Evolutionary conservation across 2,888 invertebrate species (phyloP).

Genomic region (Hypolimnas misippus): DNA sequence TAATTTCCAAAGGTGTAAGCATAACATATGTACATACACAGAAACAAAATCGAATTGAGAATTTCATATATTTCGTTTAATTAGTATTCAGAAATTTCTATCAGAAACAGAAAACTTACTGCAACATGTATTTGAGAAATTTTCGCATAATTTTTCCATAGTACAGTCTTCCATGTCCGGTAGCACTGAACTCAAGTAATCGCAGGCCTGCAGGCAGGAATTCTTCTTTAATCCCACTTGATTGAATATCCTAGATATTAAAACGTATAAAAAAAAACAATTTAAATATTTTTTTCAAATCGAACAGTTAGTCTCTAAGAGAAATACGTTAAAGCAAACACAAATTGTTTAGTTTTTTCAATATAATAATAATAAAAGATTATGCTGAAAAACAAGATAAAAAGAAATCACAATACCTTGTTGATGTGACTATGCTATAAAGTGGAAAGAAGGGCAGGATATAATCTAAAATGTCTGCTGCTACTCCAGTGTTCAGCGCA

Average conservation of each 20-base stretch:
- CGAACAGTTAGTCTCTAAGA: no score
- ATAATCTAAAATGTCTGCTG: constrained; percentile 85
- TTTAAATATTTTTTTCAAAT: no score
- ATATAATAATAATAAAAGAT: no score
- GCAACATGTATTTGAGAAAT: constrained; percentile 55
- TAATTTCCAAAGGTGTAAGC: no score
- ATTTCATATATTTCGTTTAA: no score
- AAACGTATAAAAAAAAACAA: no score
- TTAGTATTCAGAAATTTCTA: no score
- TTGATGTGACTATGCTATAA: constrained; percentile 66
- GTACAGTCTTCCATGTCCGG: constrained; percentile 59
- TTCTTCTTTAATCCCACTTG: constrained; percentile 60
- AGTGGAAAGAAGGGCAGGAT: constrained; percentile 89
- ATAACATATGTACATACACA: no score
- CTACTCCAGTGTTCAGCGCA: constrained; percentile 81
- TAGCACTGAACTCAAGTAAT: constrained; percentile 51
- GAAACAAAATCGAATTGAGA: no score
- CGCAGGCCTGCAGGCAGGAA: constrained; percentile 51
- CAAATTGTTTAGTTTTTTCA: no score
- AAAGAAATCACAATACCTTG: constrained; percentile 65
- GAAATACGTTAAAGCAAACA: no score
- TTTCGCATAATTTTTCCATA: constrained; percentile 59
- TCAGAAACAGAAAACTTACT: no score
- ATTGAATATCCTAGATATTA: constrained; percentile 54
- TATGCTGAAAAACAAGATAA: background rate